These are phyloP conservation scores for Brachirus orientalis DNA, from an alignment of 2,113 vertebrate species.

Conservation along the genomic window DNA sequence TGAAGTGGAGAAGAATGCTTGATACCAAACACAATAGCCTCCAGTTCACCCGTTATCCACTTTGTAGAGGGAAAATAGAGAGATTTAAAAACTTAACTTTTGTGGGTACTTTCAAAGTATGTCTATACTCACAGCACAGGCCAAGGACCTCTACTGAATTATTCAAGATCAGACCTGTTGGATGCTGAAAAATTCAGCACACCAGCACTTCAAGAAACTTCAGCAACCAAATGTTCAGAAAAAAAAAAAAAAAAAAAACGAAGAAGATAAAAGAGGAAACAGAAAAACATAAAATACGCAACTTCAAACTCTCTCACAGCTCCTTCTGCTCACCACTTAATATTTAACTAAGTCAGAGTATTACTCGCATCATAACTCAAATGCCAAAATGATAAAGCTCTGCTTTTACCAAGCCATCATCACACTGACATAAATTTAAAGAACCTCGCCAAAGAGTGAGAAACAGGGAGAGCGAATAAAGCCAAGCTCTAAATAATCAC, in stretches of 20 bases:
- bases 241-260: conserved; percentile 33
- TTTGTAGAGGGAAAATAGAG: conserved; percentile 54
- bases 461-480: conserved; percentile 13
- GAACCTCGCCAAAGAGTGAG: conserved; percentile 3
- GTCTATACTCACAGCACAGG: conserved; percentile 35
- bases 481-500: conserved; percentile 30
- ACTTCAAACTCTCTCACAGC: conserved; percentile 19
- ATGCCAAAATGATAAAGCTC: conserved; percentile 4
- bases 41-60: conserved; percentile 65
- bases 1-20: conserved; percentile 15
- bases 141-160: conserved; percentile 58
- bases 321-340: conserved; percentile 5
- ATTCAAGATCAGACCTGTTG: conserved; percentile 70
- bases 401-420: conserved; percentile 19
- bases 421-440: conserved; percentile 16
- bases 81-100: conserved; percentile 53
- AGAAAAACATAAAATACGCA: conserved; percentile 31
- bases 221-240: conserved; percentile 25
- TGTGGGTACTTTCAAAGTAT: conserved; percentile 45
- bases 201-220: conserved; percentile 72
- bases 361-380: conserved; percentile 5
- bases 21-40: conserved; percentile 49
- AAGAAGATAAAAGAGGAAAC: background rate
- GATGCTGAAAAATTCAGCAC: conserved; percentile 60
- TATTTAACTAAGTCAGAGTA: conserved; percentile 8